phyloP scores from a whole-genome alignment of 2,113 vertebrate species.

The Hippocampus barbouri region DNA sequence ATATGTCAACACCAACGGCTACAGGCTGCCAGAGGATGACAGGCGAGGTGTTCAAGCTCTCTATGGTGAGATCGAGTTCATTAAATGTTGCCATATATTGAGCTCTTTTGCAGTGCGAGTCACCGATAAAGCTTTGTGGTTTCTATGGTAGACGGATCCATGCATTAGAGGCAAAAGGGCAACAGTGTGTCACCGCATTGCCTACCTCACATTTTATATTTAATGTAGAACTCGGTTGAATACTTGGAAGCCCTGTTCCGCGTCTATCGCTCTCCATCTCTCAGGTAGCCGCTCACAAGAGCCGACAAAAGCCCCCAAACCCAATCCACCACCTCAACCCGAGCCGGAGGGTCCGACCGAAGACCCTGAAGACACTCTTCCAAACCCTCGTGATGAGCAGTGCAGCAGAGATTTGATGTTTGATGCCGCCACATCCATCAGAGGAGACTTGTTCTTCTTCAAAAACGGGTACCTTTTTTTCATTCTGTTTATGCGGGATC shows the following conservation, averaged over 20 bases:
- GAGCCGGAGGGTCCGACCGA: constrained; percentile 51
- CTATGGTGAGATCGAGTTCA: constrained; percentile 64
- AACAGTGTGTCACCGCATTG: not conserved
- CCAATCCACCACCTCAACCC: constrained; percentile 33
- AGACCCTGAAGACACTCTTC: constrained; percentile 32
- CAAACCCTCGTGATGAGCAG: constrained; percentile 41
- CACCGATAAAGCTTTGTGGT: not conserved
- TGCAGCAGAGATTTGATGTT: constrained; percentile 61
- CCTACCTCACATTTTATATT: not conserved
- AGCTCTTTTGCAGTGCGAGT: not conserved
- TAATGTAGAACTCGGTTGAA: not conserved
- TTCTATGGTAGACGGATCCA: not conserved
- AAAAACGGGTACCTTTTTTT: constrained; percentile 48
- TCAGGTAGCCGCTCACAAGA: constrained; percentile 39
- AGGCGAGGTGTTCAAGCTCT: constrained; percentile 76
- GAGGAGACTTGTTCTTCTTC: constrained; percentile 67
- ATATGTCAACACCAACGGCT: constrained; percentile 57
- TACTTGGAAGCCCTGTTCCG: not conserved
- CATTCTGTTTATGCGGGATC: not conserved
- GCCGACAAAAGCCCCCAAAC: constrained; percentile 21
- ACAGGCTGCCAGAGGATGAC: constrained; percentile 76
- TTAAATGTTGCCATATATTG: not conserved
- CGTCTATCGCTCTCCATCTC: not conserved
- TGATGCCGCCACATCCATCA: constrained; percentile 65
- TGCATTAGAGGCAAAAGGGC: not conserved